A percentile compares a stretch with the other conserved stretches of the same genome.
phyloP scores from a whole-genome alignment of 1,140 invertebrate species.

The Copidosoma floridanum region DNA sequence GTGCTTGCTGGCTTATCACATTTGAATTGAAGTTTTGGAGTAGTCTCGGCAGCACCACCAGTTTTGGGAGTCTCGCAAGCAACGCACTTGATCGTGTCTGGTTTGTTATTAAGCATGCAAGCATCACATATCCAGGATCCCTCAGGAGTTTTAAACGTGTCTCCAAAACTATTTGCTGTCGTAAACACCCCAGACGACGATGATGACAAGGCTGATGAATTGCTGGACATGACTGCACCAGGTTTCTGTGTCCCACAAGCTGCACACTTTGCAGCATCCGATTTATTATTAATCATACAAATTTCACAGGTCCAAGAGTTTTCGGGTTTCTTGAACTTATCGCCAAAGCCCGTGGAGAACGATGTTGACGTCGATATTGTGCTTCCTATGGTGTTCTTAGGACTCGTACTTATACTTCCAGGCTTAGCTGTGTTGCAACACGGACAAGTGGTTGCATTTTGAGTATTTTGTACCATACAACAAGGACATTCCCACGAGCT shows the following conservation, averaged over 20 bases:
- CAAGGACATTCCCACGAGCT: conserved; percentile 61
- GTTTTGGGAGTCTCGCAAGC: conserved; percentile 59
- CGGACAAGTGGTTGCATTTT: conserved; percentile 60
- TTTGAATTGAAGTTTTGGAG: conserved; percentile 40
- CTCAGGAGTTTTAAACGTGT: conserved; percentile 53
- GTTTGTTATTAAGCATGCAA: conserved; percentile 63
- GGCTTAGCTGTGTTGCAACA: conserved; percentile 71
- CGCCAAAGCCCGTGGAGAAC: conserved; percentile 48
- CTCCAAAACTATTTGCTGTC: conserved; percentile 42
- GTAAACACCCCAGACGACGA: too few relatives aligned
- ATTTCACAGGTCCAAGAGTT: conserved; percentile 63
- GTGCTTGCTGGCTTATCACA: conserved; percentile 37
- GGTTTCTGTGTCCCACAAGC: conserved; percentile 52
- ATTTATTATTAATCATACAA: conserved; percentile 64
- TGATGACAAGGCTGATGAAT: too few relatives aligned
- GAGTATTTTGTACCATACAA: conserved; percentile 62
- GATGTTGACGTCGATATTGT: background rate
- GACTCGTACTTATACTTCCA: conserved; percentile 37
- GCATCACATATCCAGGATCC: conserved; percentile 63
- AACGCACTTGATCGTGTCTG: conserved; percentile 56
- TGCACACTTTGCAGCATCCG: conserved; percentile 56
- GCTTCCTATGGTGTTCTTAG: conserved; percentile 32
- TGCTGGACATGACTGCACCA: background rate
- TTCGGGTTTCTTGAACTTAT: conserved; percentile 54
- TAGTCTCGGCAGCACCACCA: conserved; percentile 36